Percentiles rank a stretch among this genome's conserved stretches.
phyloP scores from a whole-genome alignment of 2,797 vertebrate species.

The Nyctalus aviator region DNA sequence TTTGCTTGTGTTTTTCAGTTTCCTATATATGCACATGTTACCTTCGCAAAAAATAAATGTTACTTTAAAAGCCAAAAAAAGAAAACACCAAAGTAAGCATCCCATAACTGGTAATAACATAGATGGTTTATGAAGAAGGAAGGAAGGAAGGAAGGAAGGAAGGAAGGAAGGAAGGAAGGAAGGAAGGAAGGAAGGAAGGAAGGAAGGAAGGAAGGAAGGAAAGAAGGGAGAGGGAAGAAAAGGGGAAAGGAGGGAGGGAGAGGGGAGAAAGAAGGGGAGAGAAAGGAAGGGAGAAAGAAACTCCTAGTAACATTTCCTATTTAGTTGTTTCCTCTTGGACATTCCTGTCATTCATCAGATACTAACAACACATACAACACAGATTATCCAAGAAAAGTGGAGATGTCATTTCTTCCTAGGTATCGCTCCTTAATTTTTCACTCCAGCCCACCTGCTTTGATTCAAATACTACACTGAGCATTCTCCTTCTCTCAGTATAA shows the following conservation, averaged over 20 bases:
- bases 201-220: background rate
- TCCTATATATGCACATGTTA: no score
- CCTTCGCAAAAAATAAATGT: no score
- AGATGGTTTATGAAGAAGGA: background rate
- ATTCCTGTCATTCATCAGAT: background rate
- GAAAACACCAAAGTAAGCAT: background rate
- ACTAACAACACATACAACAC: background rate
- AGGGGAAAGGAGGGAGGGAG: fast-evolving
- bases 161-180: no score
- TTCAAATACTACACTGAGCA: background rate
- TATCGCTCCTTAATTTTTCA: background rate
- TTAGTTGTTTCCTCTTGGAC: background rate
- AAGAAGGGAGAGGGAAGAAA: fast-evolving
- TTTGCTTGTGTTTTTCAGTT: no score
- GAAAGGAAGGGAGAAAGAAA: no score
- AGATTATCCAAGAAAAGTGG: background rate
- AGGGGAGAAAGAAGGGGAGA: no score
- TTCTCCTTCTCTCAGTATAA: background rate
- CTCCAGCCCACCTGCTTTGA: background rate
- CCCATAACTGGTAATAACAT: background rate
- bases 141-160: no score
- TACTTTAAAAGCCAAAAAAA: no score
- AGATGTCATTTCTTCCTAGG: background rate
- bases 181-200: no score
- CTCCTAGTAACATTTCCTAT: background rate